Percentiles rank a stretch among this genome's conserved stretches.
Evolutionary conservation across 2,113 vertebrate genomes (phyloP).

Genomic region (Myiopsitta monachus): DNA sequence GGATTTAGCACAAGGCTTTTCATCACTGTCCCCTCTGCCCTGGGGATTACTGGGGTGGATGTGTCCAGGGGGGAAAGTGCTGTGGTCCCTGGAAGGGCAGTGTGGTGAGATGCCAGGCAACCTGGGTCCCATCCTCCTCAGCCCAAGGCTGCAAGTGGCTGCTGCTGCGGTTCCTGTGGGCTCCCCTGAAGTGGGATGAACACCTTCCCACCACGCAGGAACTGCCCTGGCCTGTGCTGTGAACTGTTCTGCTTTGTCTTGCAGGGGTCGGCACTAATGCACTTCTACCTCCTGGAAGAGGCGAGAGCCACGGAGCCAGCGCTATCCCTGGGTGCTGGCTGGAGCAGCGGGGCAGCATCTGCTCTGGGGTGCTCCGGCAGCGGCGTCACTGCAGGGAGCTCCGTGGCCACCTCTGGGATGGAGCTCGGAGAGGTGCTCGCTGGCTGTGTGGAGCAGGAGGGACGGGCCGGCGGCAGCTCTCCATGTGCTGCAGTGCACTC

Average conservation of each 20-base stretch:
- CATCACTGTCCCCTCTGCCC: background rate
- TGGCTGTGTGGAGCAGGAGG: background rate
- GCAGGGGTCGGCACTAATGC: slow-evolving; percentile 49
- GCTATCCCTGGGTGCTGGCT: background rate
- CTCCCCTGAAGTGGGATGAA: fast-evolving
- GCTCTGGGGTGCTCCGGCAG: background rate
- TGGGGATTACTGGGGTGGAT: background rate
- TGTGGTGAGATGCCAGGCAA: too few relatives aligned
- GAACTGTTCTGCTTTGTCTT: background rate
- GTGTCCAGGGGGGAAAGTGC: background rate
- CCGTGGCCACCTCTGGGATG: background rate
- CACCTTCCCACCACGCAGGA: fast-evolving
- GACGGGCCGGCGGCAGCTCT: background rate
- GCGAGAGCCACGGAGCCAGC: background rate
- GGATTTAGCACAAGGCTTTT: background rate
- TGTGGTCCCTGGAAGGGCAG: background rate
- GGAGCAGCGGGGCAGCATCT: background rate
- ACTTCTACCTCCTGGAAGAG: slow-evolving; percentile 67
- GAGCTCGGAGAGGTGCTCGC: background rate
- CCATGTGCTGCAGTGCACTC: background rate
- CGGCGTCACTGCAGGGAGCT: background rate
- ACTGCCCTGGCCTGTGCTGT: background rate
- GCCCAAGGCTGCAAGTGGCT: fast-evolving
- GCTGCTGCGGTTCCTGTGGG: background rate
- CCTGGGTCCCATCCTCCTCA: fast-evolving